Conservation (phyloP, 2,888 invertebrate species). For the Xestobium rufovillosum region DNA sequence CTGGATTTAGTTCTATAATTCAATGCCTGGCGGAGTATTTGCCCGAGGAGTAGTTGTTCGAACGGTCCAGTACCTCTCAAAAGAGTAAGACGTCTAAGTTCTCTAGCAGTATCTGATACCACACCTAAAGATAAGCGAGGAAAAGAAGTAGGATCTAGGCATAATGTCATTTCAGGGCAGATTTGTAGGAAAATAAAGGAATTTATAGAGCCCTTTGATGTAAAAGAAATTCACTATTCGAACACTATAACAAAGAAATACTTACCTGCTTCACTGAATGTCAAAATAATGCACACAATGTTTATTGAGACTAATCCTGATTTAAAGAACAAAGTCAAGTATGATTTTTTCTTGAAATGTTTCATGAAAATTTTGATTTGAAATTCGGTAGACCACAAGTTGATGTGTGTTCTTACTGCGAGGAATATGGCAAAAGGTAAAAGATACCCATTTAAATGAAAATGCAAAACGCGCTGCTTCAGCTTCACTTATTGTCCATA, state of each 20-base stretch:
- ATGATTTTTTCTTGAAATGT: no score
- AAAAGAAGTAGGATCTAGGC: constrained; percentile 3
- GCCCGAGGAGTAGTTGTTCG: no score
- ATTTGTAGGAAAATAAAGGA: neutral
- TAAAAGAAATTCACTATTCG: constrained; percentile 2
- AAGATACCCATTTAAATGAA: constrained; percentile 1
- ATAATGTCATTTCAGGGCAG: constrained; percentile 1
- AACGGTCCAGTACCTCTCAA: no score
- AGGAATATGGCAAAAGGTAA: constrained; percentile 1
- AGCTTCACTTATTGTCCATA: constrained; percentile 2
- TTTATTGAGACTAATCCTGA: no score
- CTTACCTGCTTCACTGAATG: no score
- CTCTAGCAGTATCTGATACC: constrained; percentile 1
- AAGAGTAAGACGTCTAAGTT: constrained; percentile 2
- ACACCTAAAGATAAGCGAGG: constrained; percentile 2
- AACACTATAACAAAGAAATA: no score
- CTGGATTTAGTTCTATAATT: no score
- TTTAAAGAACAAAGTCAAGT: no score
- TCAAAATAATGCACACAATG: no score
- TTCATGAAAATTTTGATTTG: no score
- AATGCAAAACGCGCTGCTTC: constrained; percentile 1
- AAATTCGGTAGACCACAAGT: constrained; percentile 2
- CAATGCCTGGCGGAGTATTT: no score
- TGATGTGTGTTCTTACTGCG: constrained; percentile 2
- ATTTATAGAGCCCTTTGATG: neutral